phyloP scores from a whole-genome alignment of 2,888 invertebrate species.

The Spilarctia lutea region DNA sequence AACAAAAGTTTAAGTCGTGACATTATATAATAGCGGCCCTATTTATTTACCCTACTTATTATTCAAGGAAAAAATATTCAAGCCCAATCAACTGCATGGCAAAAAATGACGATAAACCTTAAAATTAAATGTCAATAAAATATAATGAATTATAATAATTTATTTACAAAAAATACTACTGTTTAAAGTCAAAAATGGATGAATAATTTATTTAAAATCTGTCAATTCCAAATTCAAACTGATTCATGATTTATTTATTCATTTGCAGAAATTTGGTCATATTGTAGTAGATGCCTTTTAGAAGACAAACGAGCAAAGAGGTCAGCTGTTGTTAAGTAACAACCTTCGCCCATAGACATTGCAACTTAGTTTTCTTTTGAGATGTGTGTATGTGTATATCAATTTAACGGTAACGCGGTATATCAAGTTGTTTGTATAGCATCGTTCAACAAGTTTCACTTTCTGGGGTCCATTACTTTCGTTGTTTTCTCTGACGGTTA shows the following conservation, averaged over 20 bases:
- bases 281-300: background rate
- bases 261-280: no score
- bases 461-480: conserved; percentile 46
- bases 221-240: background rate
- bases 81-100: background rate
- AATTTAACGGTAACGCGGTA: conserved; percentile 13
- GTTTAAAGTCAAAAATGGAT: no score
- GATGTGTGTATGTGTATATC: conserved; percentile 6
- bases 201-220: no score
- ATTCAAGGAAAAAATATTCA: background rate
- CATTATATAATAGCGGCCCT: background rate
- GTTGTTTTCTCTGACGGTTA: conserved; percentile 46
- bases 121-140: no score
- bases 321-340: background rate
- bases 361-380: background rate
- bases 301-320: background rate
- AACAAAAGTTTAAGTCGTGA: background rate
- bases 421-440: conserved; percentile 10
- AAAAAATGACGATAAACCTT: no score
- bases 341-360: background rate
- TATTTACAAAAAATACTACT: no score
- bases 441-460: conserved; percentile 40
- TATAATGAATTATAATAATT: no score
- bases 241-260: background rate
- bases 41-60: background rate